Conservation (phyloP, 1,140 invertebrate genomes). For the Eriosoma lanigerum region DNA sequence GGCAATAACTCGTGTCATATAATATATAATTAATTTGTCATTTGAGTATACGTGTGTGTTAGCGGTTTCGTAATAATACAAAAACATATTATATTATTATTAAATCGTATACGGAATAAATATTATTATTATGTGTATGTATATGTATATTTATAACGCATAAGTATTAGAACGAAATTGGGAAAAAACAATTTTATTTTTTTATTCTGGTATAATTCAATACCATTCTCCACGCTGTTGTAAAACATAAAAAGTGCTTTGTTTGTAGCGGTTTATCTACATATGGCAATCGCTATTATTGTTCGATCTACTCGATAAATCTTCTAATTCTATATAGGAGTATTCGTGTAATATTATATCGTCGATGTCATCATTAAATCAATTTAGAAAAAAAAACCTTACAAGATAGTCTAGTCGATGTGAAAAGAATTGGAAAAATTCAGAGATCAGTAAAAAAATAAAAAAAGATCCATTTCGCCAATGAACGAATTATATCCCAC, state of each 20-base stretch:
- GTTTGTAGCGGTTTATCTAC: not conserved
- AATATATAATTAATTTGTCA: constrained; percentile 12
- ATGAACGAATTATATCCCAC: no score
- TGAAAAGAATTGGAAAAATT: no score
- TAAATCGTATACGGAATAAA: not conserved
- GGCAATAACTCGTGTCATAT: not conserved
- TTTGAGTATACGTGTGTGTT: not conserved
- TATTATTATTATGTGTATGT: not conserved
- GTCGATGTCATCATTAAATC: no score
- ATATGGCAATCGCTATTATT: not conserved
- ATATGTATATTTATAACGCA: not conserved
- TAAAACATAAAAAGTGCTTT: not conserved
- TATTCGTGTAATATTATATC: no score
- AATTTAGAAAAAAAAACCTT: no score
- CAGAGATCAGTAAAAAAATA: no score
- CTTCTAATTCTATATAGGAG: not conserved
- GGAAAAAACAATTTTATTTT: not conserved
- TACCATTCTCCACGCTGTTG: not conserved
- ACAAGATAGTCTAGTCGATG: no score
- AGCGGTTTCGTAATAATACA: not conserved
- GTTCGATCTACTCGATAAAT: not conserved
- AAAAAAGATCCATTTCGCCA: no score
- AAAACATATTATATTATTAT: no score
- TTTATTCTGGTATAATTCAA: not conserved
- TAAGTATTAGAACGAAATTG: not conserved